Evolutionary conservation across 2,888 invertebrate species (phyloP), one percentile per base, ranked within the genome.

Genomic region (Lasioglossum leucozonium): DNA sequence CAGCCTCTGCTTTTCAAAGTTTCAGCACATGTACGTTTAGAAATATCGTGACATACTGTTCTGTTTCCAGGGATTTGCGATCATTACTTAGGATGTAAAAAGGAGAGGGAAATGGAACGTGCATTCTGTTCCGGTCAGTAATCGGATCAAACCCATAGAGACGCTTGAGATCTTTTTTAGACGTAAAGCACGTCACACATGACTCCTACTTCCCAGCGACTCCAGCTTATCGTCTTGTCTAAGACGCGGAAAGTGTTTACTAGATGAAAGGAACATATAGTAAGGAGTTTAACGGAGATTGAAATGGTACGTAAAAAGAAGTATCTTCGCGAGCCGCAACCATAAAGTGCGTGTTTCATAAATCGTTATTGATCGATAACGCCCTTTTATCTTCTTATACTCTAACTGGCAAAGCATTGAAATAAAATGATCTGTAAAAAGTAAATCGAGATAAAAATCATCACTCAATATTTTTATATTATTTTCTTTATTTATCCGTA

Each of bases 171-270:
- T 37, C 37, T 37, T 67, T 67, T 67, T 67, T 67, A 4, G 22
- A 37, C 37, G 34, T 67, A 67, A 67, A 67, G 37, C 34, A 67
- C 37, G 67, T 37, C 67, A 22, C 67, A 22, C 67, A 11, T 67
- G 67, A 67, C 37, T 67, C 67, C 37, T 67, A 37, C 22, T 67
- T 62, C 62, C 58, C 16, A 13, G 40, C 16, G 26, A 67, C 67
- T 67, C 11, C 18, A 37, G 67, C 67, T 67, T 67, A 67, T 67
- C 67, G 67, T 37, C 37, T 67, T 67, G 67, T 67, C 37, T 72
- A 37, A 34, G 47, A n/a, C 72, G 72, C 13, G 37, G 72, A 73
- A 73, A 51, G 72, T 73, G 72, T 73, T 47, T 67, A 22, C 37
- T 67, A 37, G 67, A 67, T 67, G 67, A 37, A 37, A 67, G 67